Percentiles rank a stretch among this genome's conserved stretches.
Evolutionary conservation across 2,888 invertebrate genomes (phyloP).

Genomic region (Acrocera orbiculus): DNA sequence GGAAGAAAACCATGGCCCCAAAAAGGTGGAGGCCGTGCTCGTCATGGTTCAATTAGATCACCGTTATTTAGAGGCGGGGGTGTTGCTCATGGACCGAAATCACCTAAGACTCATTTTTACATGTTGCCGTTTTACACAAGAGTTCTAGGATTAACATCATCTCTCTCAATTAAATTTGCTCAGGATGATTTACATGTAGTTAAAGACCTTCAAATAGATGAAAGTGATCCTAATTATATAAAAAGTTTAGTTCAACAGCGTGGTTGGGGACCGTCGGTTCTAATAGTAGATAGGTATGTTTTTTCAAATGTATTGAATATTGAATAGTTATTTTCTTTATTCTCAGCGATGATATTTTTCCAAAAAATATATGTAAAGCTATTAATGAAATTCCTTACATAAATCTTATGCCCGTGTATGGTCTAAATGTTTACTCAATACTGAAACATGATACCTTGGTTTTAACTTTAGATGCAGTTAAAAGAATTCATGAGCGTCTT

Average conservation of each 20-base stretch:
- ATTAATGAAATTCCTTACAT: conserved; percentile 60
- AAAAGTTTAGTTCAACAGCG: conserved; percentile 63
- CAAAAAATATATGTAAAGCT: conserved; percentile 72
- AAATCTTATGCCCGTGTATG: conserved; percentile 90
- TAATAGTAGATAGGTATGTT: conserved; percentile 79
- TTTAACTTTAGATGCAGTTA: conserved; percentile 65
- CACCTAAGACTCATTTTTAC: conserved; percentile 79
- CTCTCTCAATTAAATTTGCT: conserved; percentile 77
- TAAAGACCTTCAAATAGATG: conserved; percentile 67
- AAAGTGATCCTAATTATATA: conserved; percentile 59
- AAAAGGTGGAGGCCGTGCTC: conserved; percentile 76
- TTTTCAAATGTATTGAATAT: neutral
- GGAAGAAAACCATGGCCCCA: conserved; percentile 95
- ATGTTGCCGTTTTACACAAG: conserved; percentile 73
- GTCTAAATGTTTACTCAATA: conserved; percentile 92
- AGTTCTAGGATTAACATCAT: conserved; percentile 61
- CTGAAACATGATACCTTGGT: conserved; percentile 89
- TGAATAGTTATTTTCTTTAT: conserved; percentile 12
- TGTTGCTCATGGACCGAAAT: conserved; percentile 73
- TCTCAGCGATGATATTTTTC: conserved; percentile 68
- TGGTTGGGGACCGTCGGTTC: conserved; percentile 90
- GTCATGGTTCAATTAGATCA: conserved; percentile 84
- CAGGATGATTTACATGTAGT: conserved; percentile 93
- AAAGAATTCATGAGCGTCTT: conserved; percentile 64
- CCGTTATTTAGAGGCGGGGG: conserved; percentile 78